A percentile compares a stretch with the other conserved stretches of the same genome.
Evolutionary conservation across 2,113 vertebrate species (phyloP).

Genomic region (Callorhinus ursinus): DNA sequence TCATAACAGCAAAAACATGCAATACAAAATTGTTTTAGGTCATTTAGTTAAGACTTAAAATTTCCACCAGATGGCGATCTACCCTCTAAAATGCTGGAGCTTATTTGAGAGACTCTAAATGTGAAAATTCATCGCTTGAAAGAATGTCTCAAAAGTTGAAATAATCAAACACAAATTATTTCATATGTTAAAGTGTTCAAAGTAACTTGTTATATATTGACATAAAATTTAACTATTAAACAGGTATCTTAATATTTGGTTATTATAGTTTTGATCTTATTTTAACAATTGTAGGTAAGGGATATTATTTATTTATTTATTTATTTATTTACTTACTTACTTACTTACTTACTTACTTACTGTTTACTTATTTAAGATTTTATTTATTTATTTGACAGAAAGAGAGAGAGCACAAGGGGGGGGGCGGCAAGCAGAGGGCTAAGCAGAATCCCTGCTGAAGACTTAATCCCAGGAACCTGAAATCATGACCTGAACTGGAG

Average conservation of each 20-base stretch:
- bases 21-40: background rate
- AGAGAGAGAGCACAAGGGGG: background rate
- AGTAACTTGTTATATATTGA: background rate
- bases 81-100: constrained; percentile 74
- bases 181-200: background rate
- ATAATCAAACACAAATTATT: constrained; percentile 9
- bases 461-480: background rate
- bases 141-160: constrained; percentile 41
- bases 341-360: background rate
- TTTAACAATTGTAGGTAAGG: background rate
- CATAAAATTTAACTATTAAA: background rate
- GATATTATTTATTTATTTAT: background rate
- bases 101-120: background rate
- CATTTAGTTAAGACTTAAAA: background rate
- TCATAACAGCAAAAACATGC: background rate
- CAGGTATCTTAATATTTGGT: background rate
- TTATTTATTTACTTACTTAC: background rate
- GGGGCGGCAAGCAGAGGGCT: background rate
- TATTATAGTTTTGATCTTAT: background rate
- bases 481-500: background rate
- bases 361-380: background rate
- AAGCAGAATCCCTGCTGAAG: background rate
- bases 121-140: background rate
- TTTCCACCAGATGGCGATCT: constrained; percentile 85
- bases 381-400: background rate